Evolutionary conservation across 2,888 invertebrate genomes (phyloP), one percentile per base, ranked within the genome.

Genomic region (Sturmia bella): DNA sequence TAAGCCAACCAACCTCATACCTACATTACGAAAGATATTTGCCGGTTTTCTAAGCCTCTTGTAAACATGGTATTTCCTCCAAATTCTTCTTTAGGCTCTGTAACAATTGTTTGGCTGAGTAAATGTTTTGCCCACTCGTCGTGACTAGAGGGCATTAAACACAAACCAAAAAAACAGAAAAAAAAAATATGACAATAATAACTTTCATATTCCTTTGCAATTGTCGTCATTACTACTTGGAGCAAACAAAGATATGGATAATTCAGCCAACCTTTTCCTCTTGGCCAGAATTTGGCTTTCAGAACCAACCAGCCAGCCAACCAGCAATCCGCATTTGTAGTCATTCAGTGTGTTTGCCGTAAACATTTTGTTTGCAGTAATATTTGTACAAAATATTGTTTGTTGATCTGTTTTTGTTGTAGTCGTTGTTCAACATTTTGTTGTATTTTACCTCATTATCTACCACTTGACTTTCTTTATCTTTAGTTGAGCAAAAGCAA

Each of bases 381-480:
- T 63, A 72, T 72, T 72, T 74, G 15, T 54, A 56, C 21, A 74
- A 56, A 74, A 61, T 61, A 73, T 63, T 74, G 69, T 74, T 63
- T 74, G 69, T 74, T 61, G 63, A 63, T 68, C 79, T 73, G 32
- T 73, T 45, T 69, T 48, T 63, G 24, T 64, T 56, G 54, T 37
- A 21, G 43, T 52, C 32, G 57, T 54, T 63, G 69, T 43, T 48
- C 37, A 77, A 77, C 56, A 77, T 70, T 74, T 80, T 75, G 57
- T 75, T 43, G 69, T 66, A 64, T 63, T 80, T 59, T 75, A 48
- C 66, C 70, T 80, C 77, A 77, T 81, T 81, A 81, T 81, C 81
- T 77, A 56, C 72, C 72, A 81, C 72, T 77, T 81, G 81, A 76
- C 81, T 81, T 81, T 77, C 76, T 81, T 77, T 81, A 81, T 76